Evolutionary conservation across 2,113 vertebrate genomes (phyloP).

Genomic region (Nestor notabilis): DNA sequence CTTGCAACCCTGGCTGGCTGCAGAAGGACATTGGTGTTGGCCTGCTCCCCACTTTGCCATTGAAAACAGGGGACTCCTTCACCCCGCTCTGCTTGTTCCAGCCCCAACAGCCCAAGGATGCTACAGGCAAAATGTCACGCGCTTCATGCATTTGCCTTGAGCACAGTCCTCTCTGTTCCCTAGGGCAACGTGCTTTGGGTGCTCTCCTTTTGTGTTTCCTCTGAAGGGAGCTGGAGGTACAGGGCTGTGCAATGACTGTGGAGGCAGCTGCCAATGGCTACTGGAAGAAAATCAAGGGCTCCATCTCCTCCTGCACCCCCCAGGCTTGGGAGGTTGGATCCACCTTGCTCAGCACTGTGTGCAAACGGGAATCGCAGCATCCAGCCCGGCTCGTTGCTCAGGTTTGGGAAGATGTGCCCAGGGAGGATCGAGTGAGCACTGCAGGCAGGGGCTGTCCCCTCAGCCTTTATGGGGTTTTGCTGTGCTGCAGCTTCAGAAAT

Average conservation of each 20-base stretch:
- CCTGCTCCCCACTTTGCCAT: fast-evolving
- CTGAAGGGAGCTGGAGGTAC: neutral
- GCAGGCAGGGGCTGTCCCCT: neutral
- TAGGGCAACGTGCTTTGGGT: fast-evolving
- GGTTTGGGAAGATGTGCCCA: neutral
- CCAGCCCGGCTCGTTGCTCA: neutral
- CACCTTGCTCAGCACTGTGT: fast-evolving
- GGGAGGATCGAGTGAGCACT: fast-evolving
- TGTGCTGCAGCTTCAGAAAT: neutral
- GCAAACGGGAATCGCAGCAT: neutral
- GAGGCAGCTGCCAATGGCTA: neutral
- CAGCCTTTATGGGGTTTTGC: neutral
- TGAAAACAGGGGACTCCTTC: neutral
- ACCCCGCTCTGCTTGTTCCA: neutral
- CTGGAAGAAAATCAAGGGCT: neutral
- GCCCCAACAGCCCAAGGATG: fast-evolving
- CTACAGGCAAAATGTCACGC: fast-evolving
- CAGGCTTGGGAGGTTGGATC: neutral
- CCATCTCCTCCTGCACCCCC: neutral
- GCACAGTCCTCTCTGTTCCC: neutral
- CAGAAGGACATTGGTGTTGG: neutral
- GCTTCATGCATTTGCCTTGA: neutral
- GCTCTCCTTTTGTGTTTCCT: neutral
- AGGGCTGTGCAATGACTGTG: too few species aligned
- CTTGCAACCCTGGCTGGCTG: neutral